Conservation (phyloP, 2,113 vertebrate species). For the Colaptes auratus region DNA sequence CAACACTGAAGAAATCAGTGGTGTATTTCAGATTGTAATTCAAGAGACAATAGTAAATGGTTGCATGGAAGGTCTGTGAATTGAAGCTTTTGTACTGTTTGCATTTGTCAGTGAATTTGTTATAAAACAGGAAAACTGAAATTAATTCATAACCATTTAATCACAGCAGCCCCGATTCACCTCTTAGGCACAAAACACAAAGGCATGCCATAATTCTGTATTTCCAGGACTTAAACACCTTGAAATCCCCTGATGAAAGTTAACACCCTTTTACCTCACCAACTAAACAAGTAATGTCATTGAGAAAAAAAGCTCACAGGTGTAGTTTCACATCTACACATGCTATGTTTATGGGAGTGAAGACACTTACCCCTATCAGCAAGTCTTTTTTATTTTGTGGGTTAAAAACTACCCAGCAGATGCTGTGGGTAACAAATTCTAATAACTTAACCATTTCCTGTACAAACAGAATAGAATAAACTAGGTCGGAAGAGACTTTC, state of each 20-base stretch:
- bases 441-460: neutral
- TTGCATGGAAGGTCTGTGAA: neutral
- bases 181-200: neutral
- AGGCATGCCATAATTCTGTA: neutral
- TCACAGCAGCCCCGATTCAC: neutral
- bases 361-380: neutral
- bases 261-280: neutral
- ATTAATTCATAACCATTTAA: neutral
- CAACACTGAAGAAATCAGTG: neutral
- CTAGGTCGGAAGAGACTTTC: too few relatives aligned
- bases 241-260: neutral
- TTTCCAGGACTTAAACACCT: neutral
- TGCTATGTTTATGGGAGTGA: neutral
- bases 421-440: neutral
- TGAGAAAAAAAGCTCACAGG: neutral
- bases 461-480: neutral
- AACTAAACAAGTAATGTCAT: neutral
- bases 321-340: neutral
- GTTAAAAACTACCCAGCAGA: neutral
- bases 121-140: neutral
- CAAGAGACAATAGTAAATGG: neutral
- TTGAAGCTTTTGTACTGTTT: neutral
- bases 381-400: neutral
- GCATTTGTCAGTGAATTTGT: neutral
- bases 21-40: neutral